phyloP scores from a whole-genome alignment of 1,140 invertebrate species.

The Drosophila bifasciata region DNA sequence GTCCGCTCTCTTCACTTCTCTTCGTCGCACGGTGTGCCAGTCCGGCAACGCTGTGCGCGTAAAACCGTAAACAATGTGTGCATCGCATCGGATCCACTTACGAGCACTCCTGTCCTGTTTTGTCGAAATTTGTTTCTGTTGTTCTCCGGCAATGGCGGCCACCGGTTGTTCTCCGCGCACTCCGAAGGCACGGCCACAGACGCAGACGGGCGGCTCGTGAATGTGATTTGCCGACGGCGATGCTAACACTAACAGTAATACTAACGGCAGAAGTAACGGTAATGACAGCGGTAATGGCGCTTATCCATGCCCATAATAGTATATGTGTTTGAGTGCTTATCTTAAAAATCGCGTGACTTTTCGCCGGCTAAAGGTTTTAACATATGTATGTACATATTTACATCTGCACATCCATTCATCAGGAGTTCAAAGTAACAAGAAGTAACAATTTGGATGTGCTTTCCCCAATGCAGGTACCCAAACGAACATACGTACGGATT shows the following conservation, averaged over 20 bases:
- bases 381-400: neutral
- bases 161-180: conserved; percentile 28
- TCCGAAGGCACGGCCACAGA: neutral
- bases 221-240: conserved; percentile 21
- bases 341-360: conserved; percentile 62
- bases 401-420: conserved; percentile 7
- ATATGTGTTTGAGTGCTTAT: conserved; percentile 35
- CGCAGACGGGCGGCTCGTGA: neutral
- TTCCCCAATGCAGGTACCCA: conserved; percentile 3
- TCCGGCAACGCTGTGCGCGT: neutral
- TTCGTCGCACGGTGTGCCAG: neutral
- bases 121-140: conserved; percentile 49
- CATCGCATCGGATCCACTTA: conserved; percentile 50
- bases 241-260: conserved; percentile 1
- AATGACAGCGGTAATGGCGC: conserved; percentile 5
- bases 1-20: neutral
- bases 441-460: conserved; percentile 35
- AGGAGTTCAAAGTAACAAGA: conserved; percentile 37
- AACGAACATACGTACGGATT: conserved; percentile 3
- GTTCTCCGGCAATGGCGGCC: conserved; percentile 24
- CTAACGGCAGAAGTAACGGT: conserved; percentile 7
- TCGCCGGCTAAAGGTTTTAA: no score
- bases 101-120: no score
- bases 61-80: conserved; percentile 45
- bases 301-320: neutral